Evolutionary conservation across 2,797 vertebrate genomes (phyloP), one percentile per base, ranked within the genome.

Genomic region (Bovichtus diacanthus): DNA sequence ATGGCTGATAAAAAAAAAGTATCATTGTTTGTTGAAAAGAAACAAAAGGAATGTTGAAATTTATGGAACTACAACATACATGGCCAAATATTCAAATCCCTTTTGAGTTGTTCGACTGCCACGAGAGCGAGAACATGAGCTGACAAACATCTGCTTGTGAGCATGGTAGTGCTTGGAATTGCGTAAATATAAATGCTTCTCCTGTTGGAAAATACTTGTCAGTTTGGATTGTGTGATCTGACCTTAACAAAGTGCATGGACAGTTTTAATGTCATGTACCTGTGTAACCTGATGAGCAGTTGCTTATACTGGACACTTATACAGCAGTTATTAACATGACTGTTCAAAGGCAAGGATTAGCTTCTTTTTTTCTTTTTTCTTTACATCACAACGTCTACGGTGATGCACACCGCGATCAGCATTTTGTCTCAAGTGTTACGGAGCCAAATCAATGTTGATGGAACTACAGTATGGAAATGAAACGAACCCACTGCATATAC

Each of bases 401-500:
- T 2, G 76, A 72, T 31, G 65, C 5, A 10, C 85, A 54, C 82
- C 58, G 80, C 79, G 43, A 49, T 38, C 38, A 65, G 82, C 81
- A 46, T 80, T 72, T 77, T 59, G 74, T 85, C 84, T 60, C 46
- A 39, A 67, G 61, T 80, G 59, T 72, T 58, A 69, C 27, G 49
- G 68, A 87, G 81, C 79, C 78, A 84, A 85, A 85, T 79, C 31
- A 62, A 74, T 23, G 80, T 70, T 59, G 70, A 65, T 61, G 71
- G 43, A 83, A 72, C 44, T 71, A 67, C 64, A 55, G 65, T 68
- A 71, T 79, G 70, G 85, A 90, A 90, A 92, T 90, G 77, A 90
- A 91, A 91, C 80, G 56, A 86, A 93, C 85, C 84, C 88, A 92
- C 92, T 88, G 91, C 93, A 88, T 93, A 85, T 93, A 93, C 92